A percentile compares a stretch with the other conserved stretches of the same genome.
These are phyloP conservation scores for Python bivittatus DNA, from an alignment of 2,113 vertebrate species.

Conservation along the genomic window DNA sequence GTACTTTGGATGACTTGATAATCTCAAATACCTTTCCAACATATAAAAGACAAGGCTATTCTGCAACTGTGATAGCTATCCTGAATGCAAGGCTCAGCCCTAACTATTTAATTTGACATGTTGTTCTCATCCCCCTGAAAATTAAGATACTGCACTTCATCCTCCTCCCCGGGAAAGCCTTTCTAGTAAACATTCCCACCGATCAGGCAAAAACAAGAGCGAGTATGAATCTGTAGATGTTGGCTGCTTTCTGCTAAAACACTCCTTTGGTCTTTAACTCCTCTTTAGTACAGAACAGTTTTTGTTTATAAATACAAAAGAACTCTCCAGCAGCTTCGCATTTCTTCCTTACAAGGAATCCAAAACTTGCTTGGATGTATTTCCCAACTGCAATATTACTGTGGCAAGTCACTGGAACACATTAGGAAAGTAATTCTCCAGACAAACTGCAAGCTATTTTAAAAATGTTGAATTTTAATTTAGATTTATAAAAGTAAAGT, in stretches of 20 bases:
- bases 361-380: background rate
- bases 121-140: background rate
- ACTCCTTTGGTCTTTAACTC: constrained; percentile 8
- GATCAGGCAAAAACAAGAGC: background rate
- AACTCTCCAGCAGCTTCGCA: constrained; percentile 29
- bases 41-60: background rate
- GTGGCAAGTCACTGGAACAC: background rate
- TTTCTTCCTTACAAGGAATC: constrained; percentile 56
- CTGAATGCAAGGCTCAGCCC: background rate
- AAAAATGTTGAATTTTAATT: constrained; percentile 2
- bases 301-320: constrained; percentile 26
- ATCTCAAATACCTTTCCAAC: background rate
- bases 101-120: background rate
- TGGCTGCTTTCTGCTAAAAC: constrained; percentile 21
- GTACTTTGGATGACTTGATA: background rate
- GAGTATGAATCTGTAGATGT: background rate
- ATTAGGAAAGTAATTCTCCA: background rate
- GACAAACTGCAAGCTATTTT: constrained; percentile 15
- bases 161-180: constrained; percentile 7
- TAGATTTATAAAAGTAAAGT: background rate
- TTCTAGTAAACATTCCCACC: background rate
- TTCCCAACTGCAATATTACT: constrained; percentile 14
- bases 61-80: background rate
- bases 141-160: background rate
- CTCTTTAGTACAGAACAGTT: constrained; percentile 30